A percentile compares a stretch with the other conserved stretches of the same genome.
These are phyloP conservation scores for Endotricha flammealis DNA, from an alignment of 2,888 invertebrate species.

Conservation along the genomic window DNA sequence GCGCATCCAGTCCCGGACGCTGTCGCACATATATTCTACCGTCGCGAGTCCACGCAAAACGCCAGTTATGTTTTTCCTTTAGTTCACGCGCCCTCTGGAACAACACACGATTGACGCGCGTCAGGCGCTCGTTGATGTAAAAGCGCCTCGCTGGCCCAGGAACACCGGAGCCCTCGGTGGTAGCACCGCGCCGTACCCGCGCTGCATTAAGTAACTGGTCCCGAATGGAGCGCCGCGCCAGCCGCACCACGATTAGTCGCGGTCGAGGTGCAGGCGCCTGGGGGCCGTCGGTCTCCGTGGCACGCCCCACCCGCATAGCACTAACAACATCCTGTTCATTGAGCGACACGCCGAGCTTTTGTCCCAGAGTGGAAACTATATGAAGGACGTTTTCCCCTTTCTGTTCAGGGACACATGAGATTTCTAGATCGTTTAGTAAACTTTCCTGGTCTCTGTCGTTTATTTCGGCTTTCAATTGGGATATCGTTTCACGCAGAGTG, in stretches of 20 bases:
- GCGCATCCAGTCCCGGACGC: not conserved
- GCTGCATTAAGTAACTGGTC: slow-evolving; percentile 16
- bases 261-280: not conserved
- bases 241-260: slow-evolving; percentile 13
- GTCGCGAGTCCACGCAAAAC: slow-evolving; percentile 2
- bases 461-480: slow-evolving; percentile 7
- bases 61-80: not conserved
- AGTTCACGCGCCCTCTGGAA: too few relatives aligned
- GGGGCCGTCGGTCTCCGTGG: not conserved
- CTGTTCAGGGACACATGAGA: slow-evolving; percentile 7
- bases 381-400: slow-evolving; percentile 2
- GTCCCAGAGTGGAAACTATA: not conserved
- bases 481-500: not conserved
- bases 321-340: slow-evolving; percentile 5
- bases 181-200: too few relatives aligned
- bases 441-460: slow-evolving; percentile 17
- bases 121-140: too few relatives aligned
- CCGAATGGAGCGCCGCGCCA: slow-evolving; percentile 13
- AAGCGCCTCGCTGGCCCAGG: too few relatives aligned
- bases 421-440: slow-evolving; percentile 10
- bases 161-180: too few relatives aligned
- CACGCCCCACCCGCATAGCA: slow-evolving; percentile 6
- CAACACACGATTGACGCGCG: too few relatives aligned
- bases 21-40: slow-evolving; percentile 1
- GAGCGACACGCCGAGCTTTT: slow-evolving; percentile 4